These are phyloP conservation scores for Epistrophe grossulariae DNA, from an alignment of 2,888 invertebrate species.

Conservation along the genomic window DNA sequence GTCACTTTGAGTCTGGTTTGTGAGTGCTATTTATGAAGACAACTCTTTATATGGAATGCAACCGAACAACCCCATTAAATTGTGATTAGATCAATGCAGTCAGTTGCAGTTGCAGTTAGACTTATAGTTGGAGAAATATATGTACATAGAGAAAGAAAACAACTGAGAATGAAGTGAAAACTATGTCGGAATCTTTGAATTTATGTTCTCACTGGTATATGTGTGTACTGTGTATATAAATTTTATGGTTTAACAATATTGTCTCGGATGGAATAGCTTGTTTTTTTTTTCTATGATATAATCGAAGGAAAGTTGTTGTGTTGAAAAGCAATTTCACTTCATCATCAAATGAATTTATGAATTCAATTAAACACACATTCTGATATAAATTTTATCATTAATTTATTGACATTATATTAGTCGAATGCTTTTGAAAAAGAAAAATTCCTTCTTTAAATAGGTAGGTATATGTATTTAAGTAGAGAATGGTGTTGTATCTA, in stretches of 20 bases:
- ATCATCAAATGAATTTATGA: conserved; percentile 1
- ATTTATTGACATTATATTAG: conserved; percentile 16
- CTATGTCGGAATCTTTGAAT: conserved; percentile 57
- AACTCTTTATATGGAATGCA: conserved; percentile 56
- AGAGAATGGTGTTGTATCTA: background rate
- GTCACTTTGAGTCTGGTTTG: conserved; percentile 19
- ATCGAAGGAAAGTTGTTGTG: conserved; percentile 38
- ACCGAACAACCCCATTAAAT: conserved; percentile 57
- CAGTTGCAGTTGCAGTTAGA: background rate
- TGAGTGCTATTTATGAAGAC: conserved; percentile 49
- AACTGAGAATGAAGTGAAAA: conserved; percentile 35
- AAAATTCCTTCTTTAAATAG: background rate
- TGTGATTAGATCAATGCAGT: conserved; percentile 37
- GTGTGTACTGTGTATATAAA: conserved; percentile 36
- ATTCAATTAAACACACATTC: conserved; percentile 6
- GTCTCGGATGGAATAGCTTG: conserved; percentile 26
- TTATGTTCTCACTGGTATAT: conserved; percentile 61
- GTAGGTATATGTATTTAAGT: background rate
- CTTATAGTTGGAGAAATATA: background rate
- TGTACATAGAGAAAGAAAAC: background rate
- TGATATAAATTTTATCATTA: conserved; percentile 12
- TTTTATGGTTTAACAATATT: conserved; percentile 60
- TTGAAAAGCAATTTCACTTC: conserved; percentile 29
- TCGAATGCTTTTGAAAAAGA: background rate
- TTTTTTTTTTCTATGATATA: conserved; percentile 43